Conservation (phyloP, 1,140 invertebrate genomes). For the Hyphantria cunea region DNA sequence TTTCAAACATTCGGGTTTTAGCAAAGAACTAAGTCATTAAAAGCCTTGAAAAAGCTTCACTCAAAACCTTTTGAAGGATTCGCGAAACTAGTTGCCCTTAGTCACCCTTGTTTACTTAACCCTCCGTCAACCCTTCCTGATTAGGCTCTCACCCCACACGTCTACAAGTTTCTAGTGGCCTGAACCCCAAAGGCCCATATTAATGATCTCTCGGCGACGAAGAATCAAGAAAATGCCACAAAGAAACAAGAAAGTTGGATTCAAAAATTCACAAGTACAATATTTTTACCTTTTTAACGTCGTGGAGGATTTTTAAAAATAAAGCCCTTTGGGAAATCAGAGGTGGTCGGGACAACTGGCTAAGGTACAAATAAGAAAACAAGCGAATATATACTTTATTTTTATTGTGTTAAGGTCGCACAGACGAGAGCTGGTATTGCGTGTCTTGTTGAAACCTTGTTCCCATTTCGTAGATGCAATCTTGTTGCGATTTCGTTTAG, state of each 20-base stretch:
- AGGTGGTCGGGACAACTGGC: conserved; percentile 38
- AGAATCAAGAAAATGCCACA: conserved; percentile 33
- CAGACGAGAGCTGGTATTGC: conserved; percentile 9
- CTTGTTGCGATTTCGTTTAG: conserved; percentile 41
- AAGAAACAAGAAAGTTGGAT: conserved; percentile 37
- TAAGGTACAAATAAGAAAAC: conserved; percentile 24
- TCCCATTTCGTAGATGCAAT: conserved; percentile 41
- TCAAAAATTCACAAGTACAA: conserved; percentile 49
- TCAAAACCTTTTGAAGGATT: conserved; percentile 10
- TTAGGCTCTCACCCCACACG: conserved; percentile 26
- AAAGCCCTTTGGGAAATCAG: conserved; percentile 75
- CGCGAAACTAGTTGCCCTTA: conserved; percentile 21
- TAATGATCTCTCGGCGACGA: conserved; percentile 34
- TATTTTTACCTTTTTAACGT: conserved; percentile 52
- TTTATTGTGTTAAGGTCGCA: conserved; percentile 23
- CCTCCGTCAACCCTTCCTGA: conserved; percentile 28
- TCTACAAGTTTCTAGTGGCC: conserved; percentile 31
- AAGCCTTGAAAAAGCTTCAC: conserved; percentile 16
- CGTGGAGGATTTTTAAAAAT: conserved; percentile 66
- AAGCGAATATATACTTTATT: conserved; percentile 24
- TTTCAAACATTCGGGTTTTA: too few species aligned
- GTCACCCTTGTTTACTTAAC: conserved; percentile 22
- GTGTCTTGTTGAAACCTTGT: conserved; percentile 25
- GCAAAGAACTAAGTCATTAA: neutral
- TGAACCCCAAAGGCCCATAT: conserved; percentile 26